Evolutionary conservation across 2,888 invertebrate species (phyloP), one percentile per base, ranked within the genome.

Genomic region (Melanophora roralis): DNA sequence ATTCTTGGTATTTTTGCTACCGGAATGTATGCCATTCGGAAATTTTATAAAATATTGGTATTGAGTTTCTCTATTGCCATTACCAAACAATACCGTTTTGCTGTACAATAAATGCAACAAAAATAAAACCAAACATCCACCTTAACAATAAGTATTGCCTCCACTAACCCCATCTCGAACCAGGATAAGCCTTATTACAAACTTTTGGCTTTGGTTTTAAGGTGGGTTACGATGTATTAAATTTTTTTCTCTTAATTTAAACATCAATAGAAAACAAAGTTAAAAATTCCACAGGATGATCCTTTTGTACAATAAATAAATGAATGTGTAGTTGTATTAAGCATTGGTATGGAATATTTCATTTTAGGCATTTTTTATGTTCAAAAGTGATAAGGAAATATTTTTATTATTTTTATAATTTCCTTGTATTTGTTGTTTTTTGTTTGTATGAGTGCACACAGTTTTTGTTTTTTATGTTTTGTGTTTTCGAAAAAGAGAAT

Each of bases 1-100:
- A 80, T 73, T 80, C 76, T 51, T 73, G 76, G 80, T 76, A 80
- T 80, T 80, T 80, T 64, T 64, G 76, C 68, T 73, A 59, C 76
- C 72, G 80, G 80, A 80, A 80, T 80, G 80, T 76, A 73, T 76
- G 68, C 68, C 76, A 64, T 73, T 76, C 80, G 80, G 80, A 80
- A 80, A 80, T 80, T 80, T 76, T 71, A 80, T 80, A 80, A 76
- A 68, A 73, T 80, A 80, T 80, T 76, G 72, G 72, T 76, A 75
- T 71, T 71, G 64, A 64, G 69, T 64, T n/a, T 77, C 43, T 62
- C 27, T 27, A 27, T 27, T 6, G 51, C 65, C 64, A 80, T 80
- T 80, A 76, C 59, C 67, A 67, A 60, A 62, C 72, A 73, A 55
- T 59, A 68, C 14, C 32, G 45, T 45, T n/a, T 65, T 57, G 64